Base-by-base conservation (phyloP, 2,888 invertebrate genomes). In the Luperina nickerlii region DNA sequence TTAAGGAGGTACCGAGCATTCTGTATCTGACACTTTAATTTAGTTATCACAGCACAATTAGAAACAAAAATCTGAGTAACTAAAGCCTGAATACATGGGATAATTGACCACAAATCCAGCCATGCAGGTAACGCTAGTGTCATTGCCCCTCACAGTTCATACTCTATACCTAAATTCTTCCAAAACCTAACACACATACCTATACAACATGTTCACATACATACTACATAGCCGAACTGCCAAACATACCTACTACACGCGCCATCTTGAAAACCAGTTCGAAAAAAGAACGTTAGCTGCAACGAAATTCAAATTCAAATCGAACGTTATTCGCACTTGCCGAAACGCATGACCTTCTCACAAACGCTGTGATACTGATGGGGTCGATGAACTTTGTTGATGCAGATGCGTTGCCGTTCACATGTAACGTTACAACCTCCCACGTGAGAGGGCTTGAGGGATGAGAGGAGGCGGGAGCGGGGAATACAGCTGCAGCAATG, bases 361-460 rank as follows among this genome's bases (percentile, higher is more conserved):
- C 94, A 92, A 92, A 92, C 92, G 91, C 94, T 92, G 94, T 94
- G 95, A 94, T 92, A 93, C 91, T 87, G 89, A 91, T 79, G 88
- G 90, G 95, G 94, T 95, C 94, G 86, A 88, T 89, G 96, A 93
- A 94, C 96, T 90, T 90, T 67, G 87, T 27, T 84, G 92, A 95
- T 96, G 96, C 96, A 96, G 96, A 96, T 96, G 96, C 96, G 96
- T 95, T 94, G 95, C 92, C 91, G 95, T 95, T 96, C 95, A 94
- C 95, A 96, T 96, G 95, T 95, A 95, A 94, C 94, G 92, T 92
- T 95, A 96, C 95, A 95, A 95, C 96, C 96, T 96, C 96, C 96
- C 95, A 96, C 96, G 96, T 95, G 93, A 94, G 84, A 67, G 45
- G 82, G 77, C 27, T 7, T 65, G 78, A 90, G 91, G 15, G 2